phyloP scores from a whole-genome alignment of 2,888 invertebrate genomes.

The Parapristionchus giblindavisi region DNA sequence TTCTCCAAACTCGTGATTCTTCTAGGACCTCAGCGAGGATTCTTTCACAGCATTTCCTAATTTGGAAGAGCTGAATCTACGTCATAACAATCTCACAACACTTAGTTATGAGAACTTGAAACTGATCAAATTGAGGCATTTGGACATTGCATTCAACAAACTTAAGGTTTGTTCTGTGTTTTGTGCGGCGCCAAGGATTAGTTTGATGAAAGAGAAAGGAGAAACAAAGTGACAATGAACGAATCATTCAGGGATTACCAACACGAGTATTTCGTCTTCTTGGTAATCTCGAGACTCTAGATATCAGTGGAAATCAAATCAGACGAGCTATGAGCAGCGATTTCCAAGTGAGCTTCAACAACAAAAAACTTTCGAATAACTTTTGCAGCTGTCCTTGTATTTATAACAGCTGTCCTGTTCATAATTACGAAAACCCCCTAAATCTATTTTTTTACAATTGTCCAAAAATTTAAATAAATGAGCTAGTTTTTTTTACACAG shows the following conservation, averaged over 20 bases:
- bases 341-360: constrained; percentile 27
- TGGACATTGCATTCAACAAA: constrained; percentile 20
- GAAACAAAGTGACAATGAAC: no score
- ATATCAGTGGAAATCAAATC: constrained; percentile 18
- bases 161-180: constrained; percentile 6
- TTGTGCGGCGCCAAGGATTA: no score
- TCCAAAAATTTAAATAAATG: no score
- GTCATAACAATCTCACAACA: constrained; percentile 27
- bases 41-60: constrained; percentile 35
- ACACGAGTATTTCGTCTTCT: constrained; percentile 36
- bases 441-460: no score
- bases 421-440: no score
- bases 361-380: no score
- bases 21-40: constrained; percentile 30
- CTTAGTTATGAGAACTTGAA: constrained; percentile 35
- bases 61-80: constrained; percentile 2
- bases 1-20: neutral
- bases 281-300: constrained; percentile 22
- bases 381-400: no score
- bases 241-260: no score
- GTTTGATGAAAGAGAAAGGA: no score
- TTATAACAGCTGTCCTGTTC: no score
- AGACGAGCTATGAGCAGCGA: constrained; percentile 35
- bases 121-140: constrained; percentile 35
- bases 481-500: no score